Percentiles rank a stretch among this genome's conserved stretches.
phyloP scores from a whole-genome alignment of 2,888 invertebrate species.

The Torymus aiolomorphi region DNA sequence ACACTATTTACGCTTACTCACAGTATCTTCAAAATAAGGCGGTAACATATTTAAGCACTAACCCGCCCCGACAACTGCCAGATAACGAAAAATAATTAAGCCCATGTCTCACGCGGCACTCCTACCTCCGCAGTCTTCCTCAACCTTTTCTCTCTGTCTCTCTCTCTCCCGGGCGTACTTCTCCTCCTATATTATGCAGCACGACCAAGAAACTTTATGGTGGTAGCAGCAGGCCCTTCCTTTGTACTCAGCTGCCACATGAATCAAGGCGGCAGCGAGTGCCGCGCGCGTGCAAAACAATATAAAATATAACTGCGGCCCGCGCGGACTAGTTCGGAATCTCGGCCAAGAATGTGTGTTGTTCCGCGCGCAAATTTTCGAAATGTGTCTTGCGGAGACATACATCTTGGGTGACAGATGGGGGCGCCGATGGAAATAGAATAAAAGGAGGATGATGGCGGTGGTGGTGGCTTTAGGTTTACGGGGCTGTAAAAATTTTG shows the following conservation, averaged over 20 bases:
- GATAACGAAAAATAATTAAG: conserved; percentile 42
- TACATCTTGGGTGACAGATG: no score
- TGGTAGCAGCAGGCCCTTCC: not conserved
- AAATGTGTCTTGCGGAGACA: conserved; percentile 6
- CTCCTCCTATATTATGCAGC: not conserved
- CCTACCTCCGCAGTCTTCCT: no score
- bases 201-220: no score
- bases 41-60: no score
- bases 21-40: no score
- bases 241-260: conserved; percentile 27
- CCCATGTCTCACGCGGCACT: not conserved
- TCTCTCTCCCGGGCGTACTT: not conserved
- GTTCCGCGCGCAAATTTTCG: conserved; percentile 5
- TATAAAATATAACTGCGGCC: conserved; percentile 22
- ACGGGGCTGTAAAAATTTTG: no score
- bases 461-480: no score
- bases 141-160: no score
- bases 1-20: no score
- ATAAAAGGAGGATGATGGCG: no score
- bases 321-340: not conserved
- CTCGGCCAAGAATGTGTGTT: conserved; percentile 42
- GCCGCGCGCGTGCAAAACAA: not conserved
- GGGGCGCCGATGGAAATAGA: no score
- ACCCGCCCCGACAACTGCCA: not conserved
- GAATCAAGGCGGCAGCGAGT: conserved; percentile 6